Evolutionary conservation across 2,113 vertebrate species (phyloP).

Genomic region (Apodemus sylvaticus): DNA sequence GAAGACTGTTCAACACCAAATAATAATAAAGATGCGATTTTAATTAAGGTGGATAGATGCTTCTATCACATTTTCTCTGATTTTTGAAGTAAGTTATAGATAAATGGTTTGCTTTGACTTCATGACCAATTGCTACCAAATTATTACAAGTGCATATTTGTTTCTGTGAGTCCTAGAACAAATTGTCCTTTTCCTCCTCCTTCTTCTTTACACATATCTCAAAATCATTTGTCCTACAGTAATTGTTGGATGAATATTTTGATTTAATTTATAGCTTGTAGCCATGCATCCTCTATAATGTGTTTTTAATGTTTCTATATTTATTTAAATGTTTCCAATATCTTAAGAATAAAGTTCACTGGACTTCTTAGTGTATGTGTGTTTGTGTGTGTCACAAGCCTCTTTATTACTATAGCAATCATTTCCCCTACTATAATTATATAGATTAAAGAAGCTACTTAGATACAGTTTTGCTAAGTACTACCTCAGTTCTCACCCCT

Average conservation of each 20-base stretch:
- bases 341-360: constrained; percentile 42
- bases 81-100: background rate
- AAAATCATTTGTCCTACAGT: background rate
- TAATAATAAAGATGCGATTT: constrained; percentile 10
- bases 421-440: background rate
- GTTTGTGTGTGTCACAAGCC: constrained; percentile 7
- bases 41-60: background rate
- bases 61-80: background rate
- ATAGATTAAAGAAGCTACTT: constrained; percentile 1
- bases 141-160: background rate
- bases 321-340: background rate
- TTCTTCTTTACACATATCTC: background rate
- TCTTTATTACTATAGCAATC: constrained; percentile 42
- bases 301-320: constrained; percentile 8
- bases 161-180: background rate
- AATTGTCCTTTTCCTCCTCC: no score
- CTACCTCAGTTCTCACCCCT: no score
- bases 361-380: background rate
- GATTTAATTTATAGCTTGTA: background rate
- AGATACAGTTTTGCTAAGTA: background rate
- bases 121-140: background rate
- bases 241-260: constrained; percentile 35
- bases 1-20: background rate
- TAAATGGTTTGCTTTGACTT: background rate
- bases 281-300: background rate